Base-by-base conservation (phyloP, 2,888 invertebrate genomes). In the Norana najaformis region DNA sequence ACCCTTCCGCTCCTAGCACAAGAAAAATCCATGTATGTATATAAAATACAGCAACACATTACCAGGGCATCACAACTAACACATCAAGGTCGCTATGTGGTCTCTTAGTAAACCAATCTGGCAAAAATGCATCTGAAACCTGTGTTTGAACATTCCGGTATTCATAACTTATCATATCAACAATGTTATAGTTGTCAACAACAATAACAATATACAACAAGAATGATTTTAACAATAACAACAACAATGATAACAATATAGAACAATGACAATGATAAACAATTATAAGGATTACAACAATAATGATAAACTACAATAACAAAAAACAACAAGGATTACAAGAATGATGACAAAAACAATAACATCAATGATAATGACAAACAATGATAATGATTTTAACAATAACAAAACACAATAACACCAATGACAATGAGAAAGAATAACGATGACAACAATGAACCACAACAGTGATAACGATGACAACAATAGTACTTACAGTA, bases 1-100 rank as follows among this genome's bases (percentile, higher is more conserved):
- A 95, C 88, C 96, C 96, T 93, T 96, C 96, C 90, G 94, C 95
- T 90, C 95, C 95, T 92, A 89, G 23, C 89, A 37, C 34, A 69
- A 69, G 8, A 69, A n/a, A 69, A 69, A 8, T n/a, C 30, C n/a
- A 69, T n/a, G 11, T 8, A 69, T n/a, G 13, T 1, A 69, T n/a
- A 69, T 11, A 30, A n/a, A n/a, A n/a, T n/a, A n/a, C n/a, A n/a
- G n/a, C n/a, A n/a, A n/a, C n/a, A n/a, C n/a, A n/a, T n/a, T n/a
- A n/a, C n/a, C n/a, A n/a, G n/a, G n/a, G n/a, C n/a, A n/a, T n/a
- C n/a, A n/a, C n/a, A n/a, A n/a, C n/a, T n/a, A n/a, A n/a, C n/a
- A n/a, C n/a, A n/a, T n/a, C n/a, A n/a, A n/a, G n/a, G n/a, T n/a
- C n/a, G n/a, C n/a, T n/a, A n/a, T n/a, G n/a, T n/a, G n/a, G n/a